A percentile compares a stretch with the other conserved stretches of the same genome.
phyloP scores from a whole-genome alignment of 2,888 invertebrate genomes.

The Pterostichus niger region DNA sequence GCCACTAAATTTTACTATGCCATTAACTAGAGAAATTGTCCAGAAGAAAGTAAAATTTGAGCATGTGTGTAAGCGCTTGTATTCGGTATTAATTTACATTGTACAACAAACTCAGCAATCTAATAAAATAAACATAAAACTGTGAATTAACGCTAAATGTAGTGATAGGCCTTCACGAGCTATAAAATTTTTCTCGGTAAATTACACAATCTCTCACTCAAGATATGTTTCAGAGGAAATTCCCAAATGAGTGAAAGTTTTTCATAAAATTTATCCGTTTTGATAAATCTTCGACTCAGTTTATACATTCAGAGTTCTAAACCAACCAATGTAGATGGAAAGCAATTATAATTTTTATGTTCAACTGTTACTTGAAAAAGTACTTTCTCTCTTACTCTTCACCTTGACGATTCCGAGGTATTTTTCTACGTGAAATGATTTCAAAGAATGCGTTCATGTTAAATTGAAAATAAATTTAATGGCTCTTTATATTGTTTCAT shows the following conservation, averaged over 20 bases:
- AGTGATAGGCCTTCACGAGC: constrained; percentile 24
- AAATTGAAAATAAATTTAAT: constrained; percentile 28
- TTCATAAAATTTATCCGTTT: constrained; percentile 20
- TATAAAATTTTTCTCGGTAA: constrained; percentile 20
- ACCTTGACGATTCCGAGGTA: constrained; percentile 48
- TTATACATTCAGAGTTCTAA: constrained; percentile 2
- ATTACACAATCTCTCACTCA: constrained; percentile 35
- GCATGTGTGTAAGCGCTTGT: neutral
- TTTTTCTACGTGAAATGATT: constrained; percentile 52
- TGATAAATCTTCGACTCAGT: constrained; percentile 6
- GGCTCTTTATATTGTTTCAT: constrained; percentile 27
- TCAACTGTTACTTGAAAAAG: constrained; percentile 45
- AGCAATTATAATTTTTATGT: constrained; percentile 42
- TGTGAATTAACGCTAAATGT: neutral
- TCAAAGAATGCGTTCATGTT: constrained; percentile 32
- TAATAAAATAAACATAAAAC: constrained; percentile 32
- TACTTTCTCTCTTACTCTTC: constrained; percentile 54
- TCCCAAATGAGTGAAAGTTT: constrained; percentile 51
- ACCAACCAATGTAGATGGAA: constrained; percentile 14
- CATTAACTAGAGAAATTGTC: neutral
- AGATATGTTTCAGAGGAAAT: constrained; percentile 9
- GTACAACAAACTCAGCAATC: neutral
- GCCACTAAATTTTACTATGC: neutral
- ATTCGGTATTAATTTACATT: constrained; percentile 7
- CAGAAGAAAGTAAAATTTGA: constrained; percentile 31